Conservation (phyloP, 2,888 invertebrate species). For the Pantelozetes paolii region DNA sequence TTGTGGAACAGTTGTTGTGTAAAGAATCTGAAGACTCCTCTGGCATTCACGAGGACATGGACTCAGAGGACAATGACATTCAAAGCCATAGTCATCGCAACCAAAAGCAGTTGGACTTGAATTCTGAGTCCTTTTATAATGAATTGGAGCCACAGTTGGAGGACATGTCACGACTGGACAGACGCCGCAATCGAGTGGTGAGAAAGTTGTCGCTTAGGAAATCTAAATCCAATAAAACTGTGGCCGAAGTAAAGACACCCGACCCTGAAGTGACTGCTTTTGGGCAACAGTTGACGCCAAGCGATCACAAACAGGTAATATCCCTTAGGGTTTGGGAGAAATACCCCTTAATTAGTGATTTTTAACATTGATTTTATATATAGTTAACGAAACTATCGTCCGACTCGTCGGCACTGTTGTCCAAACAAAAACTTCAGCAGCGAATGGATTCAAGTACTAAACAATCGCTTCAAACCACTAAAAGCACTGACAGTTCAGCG, state of each 20-base stretch:
- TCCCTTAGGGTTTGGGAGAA: no score
- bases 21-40: slow-evolving; percentile 52
- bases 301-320: background rate
- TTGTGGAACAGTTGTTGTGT: background rate
- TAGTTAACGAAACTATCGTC: background rate
- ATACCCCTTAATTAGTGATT: no score
- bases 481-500: background rate
- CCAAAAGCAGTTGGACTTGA: background rate
- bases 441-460: no score
- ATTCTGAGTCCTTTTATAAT: background rate
- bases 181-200: slow-evolving; percentile 35
- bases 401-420: slow-evolving; percentile 6
- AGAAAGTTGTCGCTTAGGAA: slow-evolving; percentile 43
- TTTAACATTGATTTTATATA: no score
- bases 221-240: slow-evolving; percentile 37
- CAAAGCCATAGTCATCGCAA: no score
- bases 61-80: slow-evolving; percentile 50
- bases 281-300: background rate
- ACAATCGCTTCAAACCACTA: background rate
- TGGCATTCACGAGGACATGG: slow-evolving; percentile 59
- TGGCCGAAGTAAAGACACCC: background rate
- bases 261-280: no score
- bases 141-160: slow-evolving; percentile 27
- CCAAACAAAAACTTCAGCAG: no score
- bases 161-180: slow-evolving; percentile 35